Percentiles rank a stretch among this genome's conserved stretches.
Conservation (phyloP, 1,140 invertebrate species). For the Diploscapter pachys region DNA sequence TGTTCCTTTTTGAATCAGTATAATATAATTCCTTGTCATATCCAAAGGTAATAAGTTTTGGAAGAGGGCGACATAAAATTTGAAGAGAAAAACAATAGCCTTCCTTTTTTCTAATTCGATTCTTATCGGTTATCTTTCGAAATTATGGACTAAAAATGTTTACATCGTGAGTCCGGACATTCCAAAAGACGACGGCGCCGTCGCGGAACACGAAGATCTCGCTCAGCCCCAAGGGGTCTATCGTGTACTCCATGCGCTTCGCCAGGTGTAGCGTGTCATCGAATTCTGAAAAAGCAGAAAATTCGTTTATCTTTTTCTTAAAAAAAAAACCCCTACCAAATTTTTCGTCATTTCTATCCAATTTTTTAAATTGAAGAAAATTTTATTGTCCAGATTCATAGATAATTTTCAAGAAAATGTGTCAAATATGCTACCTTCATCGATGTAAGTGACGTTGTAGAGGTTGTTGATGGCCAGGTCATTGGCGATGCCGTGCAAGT, state of each 20-base stretch:
- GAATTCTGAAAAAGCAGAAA: slow-evolving; percentile 1
- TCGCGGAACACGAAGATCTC: slow-evolving; percentile 38
- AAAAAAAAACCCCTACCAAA: background rate
- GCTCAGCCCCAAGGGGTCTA: slow-evolving; percentile 25
- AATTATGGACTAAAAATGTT: background rate
- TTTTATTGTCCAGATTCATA: background rate
- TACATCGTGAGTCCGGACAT: slow-evolving; percentile 29
- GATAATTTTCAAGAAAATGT: slow-evolving; percentile 10
- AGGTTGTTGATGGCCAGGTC: slow-evolving; percentile 6
- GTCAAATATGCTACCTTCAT: slow-evolving; percentile 26
- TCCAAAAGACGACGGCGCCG: slow-evolving; percentile 41
- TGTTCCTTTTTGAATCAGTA: too few species aligned
- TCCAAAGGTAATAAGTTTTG: too few species aligned
- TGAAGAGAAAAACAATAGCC: too few species aligned
- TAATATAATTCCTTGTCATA: too few species aligned
- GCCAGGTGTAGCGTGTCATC: slow-evolving; percentile 34
- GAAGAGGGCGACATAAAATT: too few species aligned
- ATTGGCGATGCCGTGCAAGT: slow-evolving; percentile 1
- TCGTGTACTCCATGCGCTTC: slow-evolving; percentile 33
- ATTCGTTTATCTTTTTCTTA: background rate
- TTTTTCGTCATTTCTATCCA: background rate
- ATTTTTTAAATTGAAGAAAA: background rate
- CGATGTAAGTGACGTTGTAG: slow-evolving; percentile 29
- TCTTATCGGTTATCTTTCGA: too few species aligned
- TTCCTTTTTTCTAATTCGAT: too few species aligned